Percentiles rank a stretch among this genome's conserved stretches.
Conservation (phyloP, 2,797 vertebrate genomes). For the Hirundo rustica region DNA sequence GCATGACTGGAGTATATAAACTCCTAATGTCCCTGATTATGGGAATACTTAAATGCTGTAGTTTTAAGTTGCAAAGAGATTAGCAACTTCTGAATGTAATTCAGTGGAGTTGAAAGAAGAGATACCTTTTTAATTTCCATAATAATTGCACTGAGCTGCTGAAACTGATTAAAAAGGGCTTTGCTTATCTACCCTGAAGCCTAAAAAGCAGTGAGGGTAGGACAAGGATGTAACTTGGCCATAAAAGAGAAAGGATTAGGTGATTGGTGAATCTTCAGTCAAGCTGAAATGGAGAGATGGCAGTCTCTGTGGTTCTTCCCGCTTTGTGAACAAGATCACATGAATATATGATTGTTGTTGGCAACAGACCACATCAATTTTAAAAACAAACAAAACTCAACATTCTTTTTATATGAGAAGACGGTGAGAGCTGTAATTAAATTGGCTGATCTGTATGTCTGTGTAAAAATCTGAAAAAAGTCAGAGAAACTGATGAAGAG, state of each 20-base stretch:
- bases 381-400: not conserved
- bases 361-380: not conserved
- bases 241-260: not conserved
- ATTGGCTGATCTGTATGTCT: not conserved
- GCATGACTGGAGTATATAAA: not conserved
- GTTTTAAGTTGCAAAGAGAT: not conserved
- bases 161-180: not conserved
- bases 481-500: not conserved
- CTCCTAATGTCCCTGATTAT: not conserved
- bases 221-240: not conserved
- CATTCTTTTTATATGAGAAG: not conserved
- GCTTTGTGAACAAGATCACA: not conserved
- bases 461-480: not conserved
- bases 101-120: not conserved
- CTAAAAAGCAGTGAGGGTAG: not conserved
- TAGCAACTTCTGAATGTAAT: not conserved
- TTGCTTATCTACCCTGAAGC: not conserved
- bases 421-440: not conserved
- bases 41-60: not conserved
- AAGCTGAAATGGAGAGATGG: not conserved
- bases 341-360: not conserved
- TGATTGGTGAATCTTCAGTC: not conserved
- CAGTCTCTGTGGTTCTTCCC: not conserved
- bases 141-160: constrained; percentile 10
- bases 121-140: not conserved